Base-by-base conservation (phyloP, 2,888 invertebrate genomes). In the Ischnura elegans region DNA sequence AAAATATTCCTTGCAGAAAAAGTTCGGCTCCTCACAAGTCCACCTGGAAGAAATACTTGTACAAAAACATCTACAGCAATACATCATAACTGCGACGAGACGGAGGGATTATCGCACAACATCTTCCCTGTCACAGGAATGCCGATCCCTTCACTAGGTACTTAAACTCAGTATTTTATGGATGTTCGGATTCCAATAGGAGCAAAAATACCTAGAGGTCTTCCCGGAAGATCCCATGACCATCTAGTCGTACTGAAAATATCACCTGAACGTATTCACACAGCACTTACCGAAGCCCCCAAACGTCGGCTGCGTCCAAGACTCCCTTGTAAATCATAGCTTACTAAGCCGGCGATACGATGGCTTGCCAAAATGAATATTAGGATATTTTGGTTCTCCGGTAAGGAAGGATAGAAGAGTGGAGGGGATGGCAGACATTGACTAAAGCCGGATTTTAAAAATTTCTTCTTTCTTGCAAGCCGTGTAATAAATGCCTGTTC, bases 331-430 rank as follows among this genome's bases (percentile, higher is more conserved):
- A 61, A 90, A 90, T 90, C 90, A 90, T 66, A 45, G 61, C 61
- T n/a, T n/a, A 25, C 61, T 42, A 90, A 61, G 61, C 55, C 51
- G 61, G 45, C 43, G 61, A 61, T 66, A 61, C 43, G 61, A 61
- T 66, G 90, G 66, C 90, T 90, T 21, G 90, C 19, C 66, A 16
- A 61, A 90, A 90, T 29, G 90, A 90, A 90, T 61, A 66, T 61
- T 66, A 25, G 66, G 90, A 43, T 29, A 66, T 90, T 90, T 43
- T 66, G 66, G 76, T 36, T 61, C 45, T 43, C 90, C 43, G 13
- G 10, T 6, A 36, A 10, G 16, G 36, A 36, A 36, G 76, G 2
- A 76, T 76, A 10, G 76, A n/a, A n/a, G n/a, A n/a, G n/a, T n/a
- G 76, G 76, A 36, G 5, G 29, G 16, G 36, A 13, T 13, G 0